A percentile compares a stretch with the other conserved stretches of the same genome.
These are phyloP conservation scores for Clangula hyemalis DNA, from an alignment of 2,797 vertebrate genomes.

Conservation along the genomic window DNA sequence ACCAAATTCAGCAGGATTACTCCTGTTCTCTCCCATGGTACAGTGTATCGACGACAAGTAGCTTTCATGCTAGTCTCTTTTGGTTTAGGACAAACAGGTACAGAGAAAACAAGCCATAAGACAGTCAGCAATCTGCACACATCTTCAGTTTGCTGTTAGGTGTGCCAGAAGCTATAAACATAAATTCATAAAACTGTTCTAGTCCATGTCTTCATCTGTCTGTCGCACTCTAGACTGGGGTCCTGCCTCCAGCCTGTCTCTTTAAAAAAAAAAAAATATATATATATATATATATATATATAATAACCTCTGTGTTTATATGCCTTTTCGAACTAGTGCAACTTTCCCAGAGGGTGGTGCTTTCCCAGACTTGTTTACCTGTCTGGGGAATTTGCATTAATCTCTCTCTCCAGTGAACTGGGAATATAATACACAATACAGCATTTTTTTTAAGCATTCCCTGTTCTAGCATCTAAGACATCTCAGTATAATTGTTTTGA, in stretches of 20 bases:
- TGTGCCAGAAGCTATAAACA: not conserved
- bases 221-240: not conserved
- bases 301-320: not conserved
- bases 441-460: not conserved
- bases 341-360: conserved; percentile 38
- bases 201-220: not conserved
- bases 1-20: not conserved
- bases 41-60: not conserved
- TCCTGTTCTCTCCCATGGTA: not conserved
- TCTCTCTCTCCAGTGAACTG: not conserved
- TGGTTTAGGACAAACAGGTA: not conserved
- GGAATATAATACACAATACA: not conserved
- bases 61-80: not conserved
- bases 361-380: conserved; percentile 61
- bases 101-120: not conserved
- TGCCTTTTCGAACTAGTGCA: not conserved
- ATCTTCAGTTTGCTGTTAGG: not conserved
- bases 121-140: not conserved
- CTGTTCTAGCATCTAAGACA: not conserved
- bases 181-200: not conserved
- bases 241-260: not conserved
- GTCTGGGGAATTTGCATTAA: conserved; percentile 56
- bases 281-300: too few relatives aligned
- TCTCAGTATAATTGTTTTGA: not conserved
- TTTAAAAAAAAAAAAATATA: not conserved